Evolutionary conservation across 2,797 vertebrate species (phyloP).

Genomic region (Enteromius treurensis): DNA sequence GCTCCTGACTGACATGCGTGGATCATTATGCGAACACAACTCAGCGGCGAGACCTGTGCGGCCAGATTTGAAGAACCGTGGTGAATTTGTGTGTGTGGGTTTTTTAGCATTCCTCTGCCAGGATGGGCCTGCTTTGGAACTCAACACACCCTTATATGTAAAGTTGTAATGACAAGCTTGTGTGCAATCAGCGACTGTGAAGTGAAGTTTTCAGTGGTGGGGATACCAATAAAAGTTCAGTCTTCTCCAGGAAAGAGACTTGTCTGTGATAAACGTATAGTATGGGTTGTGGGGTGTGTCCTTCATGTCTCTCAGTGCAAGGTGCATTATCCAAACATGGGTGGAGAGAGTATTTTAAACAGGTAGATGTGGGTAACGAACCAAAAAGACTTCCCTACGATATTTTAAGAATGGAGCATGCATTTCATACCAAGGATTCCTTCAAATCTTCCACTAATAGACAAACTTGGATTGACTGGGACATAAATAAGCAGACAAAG

Average conservation of each 20-base stretch:
- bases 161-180: background rate
- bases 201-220: background rate
- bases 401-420: background rate
- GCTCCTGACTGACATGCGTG: background rate
- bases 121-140: constrained; percentile 60
- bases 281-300: constrained; percentile 7
- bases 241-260: background rate
- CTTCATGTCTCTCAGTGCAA: constrained; percentile 1
- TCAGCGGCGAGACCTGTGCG: background rate
- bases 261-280: background rate
- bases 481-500: background rate
- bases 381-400: background rate
- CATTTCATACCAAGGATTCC: constrained; percentile 12
- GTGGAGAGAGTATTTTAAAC: constrained; percentile 34
- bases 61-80: constrained; percentile 3
- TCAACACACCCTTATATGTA: constrained; percentile 2
- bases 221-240: background rate
- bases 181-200: background rate
- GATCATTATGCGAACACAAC: background rate
- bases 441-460: background rate
- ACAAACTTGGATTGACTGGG: background rate
- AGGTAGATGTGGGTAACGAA: background rate
- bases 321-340: constrained; percentile 34
- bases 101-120: constrained; percentile 64
- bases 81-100: constrained; percentile 39